Percentiles rank a stretch among this genome's conserved stretches.
phyloP scores from a whole-genome alignment of 2,888 invertebrate genomes.

The Lepidocyrtinus sp. region DNA sequence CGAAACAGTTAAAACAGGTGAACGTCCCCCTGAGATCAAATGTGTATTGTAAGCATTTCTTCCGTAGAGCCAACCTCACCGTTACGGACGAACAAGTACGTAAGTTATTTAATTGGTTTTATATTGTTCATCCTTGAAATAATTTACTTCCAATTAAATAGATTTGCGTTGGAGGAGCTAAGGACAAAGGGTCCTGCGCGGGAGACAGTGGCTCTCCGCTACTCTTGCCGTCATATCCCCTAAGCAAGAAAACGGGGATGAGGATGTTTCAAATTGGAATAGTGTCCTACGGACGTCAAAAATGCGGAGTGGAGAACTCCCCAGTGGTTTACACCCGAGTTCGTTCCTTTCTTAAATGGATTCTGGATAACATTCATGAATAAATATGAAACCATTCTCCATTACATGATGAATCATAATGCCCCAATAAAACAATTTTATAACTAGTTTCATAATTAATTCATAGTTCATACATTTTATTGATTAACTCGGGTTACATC shows the following conservation, averaged over 20 bases:
- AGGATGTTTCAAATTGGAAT: conserved; percentile 69
- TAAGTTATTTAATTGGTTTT: neutral
- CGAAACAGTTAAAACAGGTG: conserved; percentile 60
- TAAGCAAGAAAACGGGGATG: conserved; percentile 45
- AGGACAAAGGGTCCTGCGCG: conserved; percentile 69
- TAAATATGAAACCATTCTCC: no score
- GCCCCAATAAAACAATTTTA: no score
- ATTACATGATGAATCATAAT: no score
- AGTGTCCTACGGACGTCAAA: conserved; percentile 70
- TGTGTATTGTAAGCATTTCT: conserved; percentile 58
- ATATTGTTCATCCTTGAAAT: neutral
- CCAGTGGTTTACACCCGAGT: conserved; percentile 71
- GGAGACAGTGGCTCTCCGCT: conserved; percentile 64
- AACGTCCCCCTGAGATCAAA: conserved; percentile 60
- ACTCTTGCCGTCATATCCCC: conserved; percentile 61
- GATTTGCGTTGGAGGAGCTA: conserved; percentile 69
- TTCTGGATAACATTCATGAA: conserved; percentile 65
- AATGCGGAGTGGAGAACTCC: conserved; percentile 67
- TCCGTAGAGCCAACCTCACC: conserved; percentile 39
- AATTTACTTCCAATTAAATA: conserved; percentile 32
- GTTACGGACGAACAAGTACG: conserved; percentile 59
- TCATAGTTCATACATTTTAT: no score
- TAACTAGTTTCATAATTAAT: no score
- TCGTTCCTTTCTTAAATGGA: conserved; percentile 70
- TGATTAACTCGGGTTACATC: no score